phyloP scores from a whole-genome alignment of 2,888 invertebrate genomes.

The Acanthoscelides obtectus region DNA sequence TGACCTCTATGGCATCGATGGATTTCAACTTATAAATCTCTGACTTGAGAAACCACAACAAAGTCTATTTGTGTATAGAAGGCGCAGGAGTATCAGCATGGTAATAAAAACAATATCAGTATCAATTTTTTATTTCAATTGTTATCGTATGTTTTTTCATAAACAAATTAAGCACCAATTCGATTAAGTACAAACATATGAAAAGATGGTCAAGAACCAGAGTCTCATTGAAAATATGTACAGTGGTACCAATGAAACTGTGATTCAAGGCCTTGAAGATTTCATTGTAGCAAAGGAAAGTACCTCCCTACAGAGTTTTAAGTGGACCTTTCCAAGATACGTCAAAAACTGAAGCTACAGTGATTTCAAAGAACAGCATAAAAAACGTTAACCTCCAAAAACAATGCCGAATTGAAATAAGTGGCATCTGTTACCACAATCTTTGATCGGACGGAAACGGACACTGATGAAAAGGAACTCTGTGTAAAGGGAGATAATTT shows the following conservation, averaged over 20 bases:
- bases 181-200: neutral
- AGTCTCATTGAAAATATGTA: constrained; percentile 36
- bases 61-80: too few species aligned
- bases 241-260: constrained; percentile 38
- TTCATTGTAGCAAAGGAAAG: neutral
- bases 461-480: constrained; percentile 6
- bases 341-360: too few species aligned
- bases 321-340: too few species aligned
- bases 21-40: too few species aligned
- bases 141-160: neutral
- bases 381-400: too few species aligned
- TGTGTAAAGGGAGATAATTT: constrained; percentile 10
- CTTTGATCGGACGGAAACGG: constrained; percentile 10
- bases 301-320: neutral
- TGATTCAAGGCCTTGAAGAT: constrained; percentile 41
- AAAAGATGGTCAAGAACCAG: constrained; percentile 35
- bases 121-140: neutral
- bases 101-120: neutral
- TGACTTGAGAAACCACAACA: too few species aligned
- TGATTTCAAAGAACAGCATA: too few species aligned
- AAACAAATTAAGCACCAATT: neutral
- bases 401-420: too few species aligned
- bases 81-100: too few species aligned
- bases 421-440: too few species aligned
- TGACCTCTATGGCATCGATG: too few species aligned